Percentiles rank a stretch among this genome's conserved stretches.
These are phyloP conservation scores for Dorcus hopei DNA, from an alignment of 2,888 invertebrate genomes.

Conservation along the genomic window DNA sequence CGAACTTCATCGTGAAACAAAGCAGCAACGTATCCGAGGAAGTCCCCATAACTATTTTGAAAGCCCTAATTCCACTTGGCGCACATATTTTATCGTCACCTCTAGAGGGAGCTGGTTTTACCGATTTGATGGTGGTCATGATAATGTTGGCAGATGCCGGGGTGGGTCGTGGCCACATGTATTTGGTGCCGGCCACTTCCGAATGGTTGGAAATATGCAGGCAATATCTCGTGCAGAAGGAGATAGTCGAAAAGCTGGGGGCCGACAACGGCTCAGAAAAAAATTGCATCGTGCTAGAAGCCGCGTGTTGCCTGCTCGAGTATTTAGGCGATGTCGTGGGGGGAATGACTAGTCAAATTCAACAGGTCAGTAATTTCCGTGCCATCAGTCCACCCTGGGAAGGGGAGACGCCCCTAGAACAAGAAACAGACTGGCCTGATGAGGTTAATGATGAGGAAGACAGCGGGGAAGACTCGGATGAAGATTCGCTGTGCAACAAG, in stretches of 20 bases:
- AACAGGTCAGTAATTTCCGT: conserved; percentile 37
- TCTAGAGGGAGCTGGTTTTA: conserved; percentile 70
- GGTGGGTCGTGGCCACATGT: conserved; percentile 67
- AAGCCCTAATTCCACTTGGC: conserved; percentile 72
- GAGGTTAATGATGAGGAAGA: conserved; percentile 90
- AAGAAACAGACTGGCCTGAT: conserved; percentile 83
- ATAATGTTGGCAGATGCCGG: conserved; percentile 80
- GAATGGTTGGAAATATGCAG: conserved; percentile 78
- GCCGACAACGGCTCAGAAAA: conserved; percentile 50
- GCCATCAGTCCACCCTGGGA: conserved; percentile 75
- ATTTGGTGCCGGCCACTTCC: conserved; percentile 75
- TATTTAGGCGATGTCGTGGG: conserved; percentile 77
- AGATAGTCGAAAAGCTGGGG: conserved; percentile 56
- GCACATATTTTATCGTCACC: conserved; percentile 62
- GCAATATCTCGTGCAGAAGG: conserved; percentile 56
- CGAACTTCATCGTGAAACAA: conserved; percentile 70
- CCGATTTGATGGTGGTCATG: conserved; percentile 75
- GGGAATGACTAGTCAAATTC: conserved; percentile 46
- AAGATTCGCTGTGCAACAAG: conserved; percentile 85
- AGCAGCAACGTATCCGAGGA: conserved; percentile 60
- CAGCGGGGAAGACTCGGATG: conserved; percentile 92
- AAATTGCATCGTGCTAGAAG: conserved; percentile 60
- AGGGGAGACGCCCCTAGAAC: conserved; percentile 68
- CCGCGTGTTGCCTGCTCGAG: conserved; percentile 78
- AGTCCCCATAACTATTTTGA: conserved; percentile 63